Conservation (phyloP, 2,888 invertebrate genomes). For the Diaprepes abbreviatus region DNA sequence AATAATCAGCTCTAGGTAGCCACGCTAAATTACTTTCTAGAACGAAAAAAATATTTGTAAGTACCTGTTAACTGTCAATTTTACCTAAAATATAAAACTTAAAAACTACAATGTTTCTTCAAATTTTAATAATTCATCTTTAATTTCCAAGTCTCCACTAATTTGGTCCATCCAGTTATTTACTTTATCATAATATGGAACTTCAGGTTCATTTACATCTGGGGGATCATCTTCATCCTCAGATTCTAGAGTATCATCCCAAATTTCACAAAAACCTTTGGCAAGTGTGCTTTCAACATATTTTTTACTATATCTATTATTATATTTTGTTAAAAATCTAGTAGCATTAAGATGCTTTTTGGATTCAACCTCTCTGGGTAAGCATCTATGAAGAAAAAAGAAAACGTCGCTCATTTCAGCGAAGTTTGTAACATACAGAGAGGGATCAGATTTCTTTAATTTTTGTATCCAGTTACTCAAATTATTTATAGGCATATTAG, state of each 20-base stretch:
- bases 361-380: background rate
- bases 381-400: slow-evolving; percentile 29
- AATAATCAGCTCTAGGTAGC: too few relatives aligned
- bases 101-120: background rate
- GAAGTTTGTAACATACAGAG: slow-evolving; percentile 38
- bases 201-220: slow-evolving; percentile 50
- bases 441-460: slow-evolving; percentile 8
- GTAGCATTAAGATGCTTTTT: background rate
- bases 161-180: slow-evolving; percentile 55
- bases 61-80: background rate
- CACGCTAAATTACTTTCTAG: too few relatives aligned
- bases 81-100: background rate
- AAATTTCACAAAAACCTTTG: slow-evolving; percentile 54
- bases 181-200: slow-evolving; percentile 55
- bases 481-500: slow-evolving; percentile 29
- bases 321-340: slow-evolving; percentile 33
- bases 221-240: slow-evolving; percentile 46
- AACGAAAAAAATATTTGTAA: too few relatives aligned
- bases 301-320: slow-evolving; percentile 42
- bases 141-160: slow-evolving; percentile 23
- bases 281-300: slow-evolving; percentile 53
- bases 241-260: slow-evolving; percentile 53
- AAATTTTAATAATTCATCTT: slow-evolving; percentile 3
- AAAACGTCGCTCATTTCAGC: slow-evolving; percentile 41
- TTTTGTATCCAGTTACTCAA: slow-evolving; percentile 51